Percentiles rank a stretch among this genome's conserved stretches.
These are phyloP conservation scores for Paralichthys olivaceus DNA, from an alignment of 2,113 vertebrate species.

Conservation along the genomic window DNA sequence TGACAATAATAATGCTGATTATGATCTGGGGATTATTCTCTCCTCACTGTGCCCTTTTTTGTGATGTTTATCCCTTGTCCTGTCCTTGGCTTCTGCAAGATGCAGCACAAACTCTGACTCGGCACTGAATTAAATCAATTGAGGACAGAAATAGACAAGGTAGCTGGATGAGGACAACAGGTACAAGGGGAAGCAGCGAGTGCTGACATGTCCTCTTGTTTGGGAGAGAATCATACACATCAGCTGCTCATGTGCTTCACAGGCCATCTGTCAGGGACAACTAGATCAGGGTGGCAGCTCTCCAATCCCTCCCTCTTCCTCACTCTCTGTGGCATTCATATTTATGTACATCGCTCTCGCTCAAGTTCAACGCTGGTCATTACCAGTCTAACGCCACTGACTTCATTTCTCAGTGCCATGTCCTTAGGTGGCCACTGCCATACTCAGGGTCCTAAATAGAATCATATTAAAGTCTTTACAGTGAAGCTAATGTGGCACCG, in stretches of 20 bases:
- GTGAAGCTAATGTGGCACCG: too few relatives aligned
- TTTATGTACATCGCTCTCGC: constrained; percentile 30
- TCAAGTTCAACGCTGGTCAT: constrained; percentile 49
- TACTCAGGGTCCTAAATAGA: neutral
- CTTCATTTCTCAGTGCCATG: constrained; percentile 17
- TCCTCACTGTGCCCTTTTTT: constrained; percentile 48
- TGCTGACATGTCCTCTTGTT: constrained; percentile 37
- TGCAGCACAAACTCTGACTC: neutral
- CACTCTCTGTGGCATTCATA: constrained; percentile 26
- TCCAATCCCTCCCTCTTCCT: constrained; percentile 35
- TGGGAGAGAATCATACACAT: constrained; percentile 44
- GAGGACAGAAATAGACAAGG: constrained; percentile 26
- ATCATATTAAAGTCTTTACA: neutral
- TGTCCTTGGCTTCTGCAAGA: constrained; percentile 35
- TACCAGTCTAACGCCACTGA: constrained; percentile 37
- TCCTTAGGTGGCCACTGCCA: constrained; percentile 25
- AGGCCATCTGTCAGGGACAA: constrained; percentile 68
- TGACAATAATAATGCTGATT: constrained; percentile 59
- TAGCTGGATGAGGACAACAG: constrained; percentile 16
- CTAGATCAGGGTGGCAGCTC: constrained; percentile 52
- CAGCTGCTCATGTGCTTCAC: constrained; percentile 53
- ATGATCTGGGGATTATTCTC: constrained; percentile 39
- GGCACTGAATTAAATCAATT: constrained; percentile 35
- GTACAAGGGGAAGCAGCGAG: neutral
- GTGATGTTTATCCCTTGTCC: constrained; percentile 43